phyloP scores from a whole-genome alignment of 2,888 invertebrate species.

The Yponomeuta cagnagella region DNA sequence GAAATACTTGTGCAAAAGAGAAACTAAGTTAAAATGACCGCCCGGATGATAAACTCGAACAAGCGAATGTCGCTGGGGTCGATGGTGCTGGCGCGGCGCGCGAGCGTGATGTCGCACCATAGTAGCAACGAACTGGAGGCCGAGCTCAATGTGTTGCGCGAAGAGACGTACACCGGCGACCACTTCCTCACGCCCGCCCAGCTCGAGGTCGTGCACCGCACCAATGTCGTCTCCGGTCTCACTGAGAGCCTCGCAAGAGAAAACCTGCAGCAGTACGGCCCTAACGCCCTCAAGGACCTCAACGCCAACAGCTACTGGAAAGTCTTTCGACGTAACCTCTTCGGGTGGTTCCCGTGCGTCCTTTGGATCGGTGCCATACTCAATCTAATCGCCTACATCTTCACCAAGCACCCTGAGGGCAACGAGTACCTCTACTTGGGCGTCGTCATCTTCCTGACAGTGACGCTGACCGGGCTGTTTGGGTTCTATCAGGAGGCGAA shows the following conservation, averaged over 20 bases:
- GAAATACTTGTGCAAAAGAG: background rate
- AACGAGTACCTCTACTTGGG: constrained; percentile 64
- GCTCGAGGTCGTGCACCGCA: constrained; percentile 58
- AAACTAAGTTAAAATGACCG: background rate
- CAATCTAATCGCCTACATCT: constrained; percentile 76
- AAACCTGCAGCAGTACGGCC: constrained; percentile 72
- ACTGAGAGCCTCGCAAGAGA: constrained; percentile 69
- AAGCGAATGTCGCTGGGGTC: background rate
- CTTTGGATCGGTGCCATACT: constrained; percentile 81
- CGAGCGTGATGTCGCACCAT: background rate
- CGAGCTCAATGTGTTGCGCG: constrained; percentile 38
- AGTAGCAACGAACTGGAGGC: background rate
- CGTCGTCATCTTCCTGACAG: constrained; percentile 49
- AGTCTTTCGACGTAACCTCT: constrained; percentile 79
- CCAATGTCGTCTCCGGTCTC: constrained; percentile 69
- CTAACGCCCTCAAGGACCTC: constrained; percentile 77
- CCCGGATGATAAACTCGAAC: background rate
- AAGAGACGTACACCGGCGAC: constrained; percentile 58
- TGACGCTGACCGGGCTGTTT: constrained; percentile 70
- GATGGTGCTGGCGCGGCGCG: background rate
- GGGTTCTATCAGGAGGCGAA: constrained; percentile 78
- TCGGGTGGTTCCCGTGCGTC: constrained; percentile 82
- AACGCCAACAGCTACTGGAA: constrained; percentile 77
- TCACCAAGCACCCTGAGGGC: constrained; percentile 37
- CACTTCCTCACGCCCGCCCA: constrained; percentile 62